phyloP scores from a whole-genome alignment of 2,797 vertebrate species.

The Lagocephalus sceleratus region DNA sequence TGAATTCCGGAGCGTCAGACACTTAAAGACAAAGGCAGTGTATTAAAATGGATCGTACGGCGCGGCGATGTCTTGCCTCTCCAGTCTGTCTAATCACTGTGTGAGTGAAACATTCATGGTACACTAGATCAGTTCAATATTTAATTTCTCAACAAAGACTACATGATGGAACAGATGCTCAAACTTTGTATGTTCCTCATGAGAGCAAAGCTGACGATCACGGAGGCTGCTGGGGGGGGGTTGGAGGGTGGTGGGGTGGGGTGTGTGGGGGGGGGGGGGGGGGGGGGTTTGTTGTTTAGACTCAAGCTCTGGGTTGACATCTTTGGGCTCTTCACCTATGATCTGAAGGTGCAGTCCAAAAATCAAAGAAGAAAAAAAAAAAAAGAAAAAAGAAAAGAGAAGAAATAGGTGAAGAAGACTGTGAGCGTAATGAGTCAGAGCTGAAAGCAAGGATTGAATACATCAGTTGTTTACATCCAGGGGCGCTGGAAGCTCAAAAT shows the following conservation, averaged over 20 bases:
- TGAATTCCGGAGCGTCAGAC: conserved; percentile 43
- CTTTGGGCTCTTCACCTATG: conserved; percentile 57
- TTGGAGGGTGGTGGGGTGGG: conserved; percentile 4
- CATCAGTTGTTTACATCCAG: conserved; percentile 72
- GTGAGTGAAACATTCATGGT: conserved; percentile 78
- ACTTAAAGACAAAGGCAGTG: conserved; percentile 50
- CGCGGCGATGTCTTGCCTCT: conserved; percentile 61
- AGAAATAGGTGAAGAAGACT: conserved; percentile 44
- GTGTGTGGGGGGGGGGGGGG: neutral
- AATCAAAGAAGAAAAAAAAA: conserved; percentile 35
- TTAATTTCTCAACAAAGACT: conserved; percentile 78
- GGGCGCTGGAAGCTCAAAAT: conserved; percentile 56
- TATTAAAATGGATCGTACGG: conserved; percentile 61
- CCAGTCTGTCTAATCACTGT: conserved; percentile 72
- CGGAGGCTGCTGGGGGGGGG: conserved; percentile 45
- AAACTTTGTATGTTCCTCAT: conserved; percentile 73
- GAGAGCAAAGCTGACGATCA: conserved; percentile 68
- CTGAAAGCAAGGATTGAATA: conserved; percentile 55
- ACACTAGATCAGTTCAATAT: conserved; percentile 78
- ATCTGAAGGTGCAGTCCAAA: conserved; percentile 42
- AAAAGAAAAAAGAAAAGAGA: conserved; percentile 28
- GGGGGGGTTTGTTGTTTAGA: conserved; percentile 48
- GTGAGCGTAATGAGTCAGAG: conserved; percentile 49
- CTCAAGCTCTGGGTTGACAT: conserved; percentile 49
- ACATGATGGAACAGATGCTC: conserved; percentile 77